Evolutionary conservation across 2,113 vertebrate species (phyloP).

Genomic region (Pangasianodon hypophthalmus): DNA sequence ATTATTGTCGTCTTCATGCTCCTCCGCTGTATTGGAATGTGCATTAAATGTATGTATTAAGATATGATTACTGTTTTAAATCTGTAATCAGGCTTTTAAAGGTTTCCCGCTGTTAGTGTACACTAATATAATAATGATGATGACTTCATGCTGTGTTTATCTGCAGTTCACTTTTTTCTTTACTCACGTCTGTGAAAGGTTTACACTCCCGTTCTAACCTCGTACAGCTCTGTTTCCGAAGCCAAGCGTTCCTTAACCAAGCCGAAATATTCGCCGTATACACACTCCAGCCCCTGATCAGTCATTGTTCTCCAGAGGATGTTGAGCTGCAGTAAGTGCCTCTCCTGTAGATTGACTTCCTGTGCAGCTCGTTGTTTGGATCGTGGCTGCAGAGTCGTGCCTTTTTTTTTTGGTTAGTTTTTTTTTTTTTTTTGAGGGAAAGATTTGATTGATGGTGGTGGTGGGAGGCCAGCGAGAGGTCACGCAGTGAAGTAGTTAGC

Average conservation of each 20-base stretch:
- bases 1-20: no score
- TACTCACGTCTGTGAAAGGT: no score
- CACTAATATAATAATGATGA: no score
- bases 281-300: neutral
- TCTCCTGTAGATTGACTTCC: neutral
- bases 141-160: no score
- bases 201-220: no score
- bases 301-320: neutral
- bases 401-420: neutral
- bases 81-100: no score
- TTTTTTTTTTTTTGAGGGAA: neutral
- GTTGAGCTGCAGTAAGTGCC: neutral
- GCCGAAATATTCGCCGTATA: no score
- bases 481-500: slow-evolving; percentile 28
- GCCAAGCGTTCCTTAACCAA: no score
- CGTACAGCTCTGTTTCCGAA: no score
- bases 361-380: neutral
- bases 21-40: neutral
- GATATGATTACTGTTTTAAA: neutral
- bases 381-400: neutral
- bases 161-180: no score
- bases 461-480: slow-evolving; percentile 1
- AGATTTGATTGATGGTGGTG: neutral
- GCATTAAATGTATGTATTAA: neutral
- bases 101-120: no score